Conservation (phyloP, 2,113 vertebrate genomes). For the Eulacestoma nigropectus region DNA sequence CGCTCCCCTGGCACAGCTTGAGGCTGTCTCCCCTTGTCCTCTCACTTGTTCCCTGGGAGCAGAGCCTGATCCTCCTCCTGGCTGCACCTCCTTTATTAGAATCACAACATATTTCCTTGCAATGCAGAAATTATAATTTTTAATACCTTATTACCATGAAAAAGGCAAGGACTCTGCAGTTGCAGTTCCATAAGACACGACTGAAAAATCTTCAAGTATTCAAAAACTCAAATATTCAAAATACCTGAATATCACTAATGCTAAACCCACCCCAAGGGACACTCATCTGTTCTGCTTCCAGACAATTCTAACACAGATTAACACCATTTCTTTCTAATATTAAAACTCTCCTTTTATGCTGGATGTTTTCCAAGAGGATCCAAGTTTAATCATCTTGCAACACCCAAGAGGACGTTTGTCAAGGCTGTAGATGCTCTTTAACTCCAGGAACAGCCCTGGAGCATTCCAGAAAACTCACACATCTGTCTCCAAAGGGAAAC, state of each 20-base stretch:
- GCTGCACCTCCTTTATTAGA: background rate
- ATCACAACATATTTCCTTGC: background rate
- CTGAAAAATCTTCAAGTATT: background rate
- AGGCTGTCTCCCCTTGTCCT: background rate
- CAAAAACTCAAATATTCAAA: background rate
- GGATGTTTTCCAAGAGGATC: background rate
- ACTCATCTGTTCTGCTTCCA: background rate
- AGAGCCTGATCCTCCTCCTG: fast-evolving
- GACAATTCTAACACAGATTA: background rate
- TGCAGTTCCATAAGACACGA: background rate
- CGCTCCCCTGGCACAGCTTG: background rate
- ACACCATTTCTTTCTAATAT: background rate
- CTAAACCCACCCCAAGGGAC: background rate
- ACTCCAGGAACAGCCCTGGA: background rate
- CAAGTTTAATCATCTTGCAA: background rate
- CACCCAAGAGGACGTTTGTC: background rate
- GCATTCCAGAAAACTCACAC: background rate
- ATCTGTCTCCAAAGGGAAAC: background rate
- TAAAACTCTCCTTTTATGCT: background rate
- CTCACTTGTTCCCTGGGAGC: background rate
- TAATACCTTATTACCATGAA: background rate
- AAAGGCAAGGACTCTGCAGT: background rate
- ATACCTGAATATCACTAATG: background rate
- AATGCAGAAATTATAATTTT: background rate
- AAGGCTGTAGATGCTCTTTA: background rate